Conservation (phyloP, 1,140 invertebrate species). For the Zaprionus davidi region DNA sequence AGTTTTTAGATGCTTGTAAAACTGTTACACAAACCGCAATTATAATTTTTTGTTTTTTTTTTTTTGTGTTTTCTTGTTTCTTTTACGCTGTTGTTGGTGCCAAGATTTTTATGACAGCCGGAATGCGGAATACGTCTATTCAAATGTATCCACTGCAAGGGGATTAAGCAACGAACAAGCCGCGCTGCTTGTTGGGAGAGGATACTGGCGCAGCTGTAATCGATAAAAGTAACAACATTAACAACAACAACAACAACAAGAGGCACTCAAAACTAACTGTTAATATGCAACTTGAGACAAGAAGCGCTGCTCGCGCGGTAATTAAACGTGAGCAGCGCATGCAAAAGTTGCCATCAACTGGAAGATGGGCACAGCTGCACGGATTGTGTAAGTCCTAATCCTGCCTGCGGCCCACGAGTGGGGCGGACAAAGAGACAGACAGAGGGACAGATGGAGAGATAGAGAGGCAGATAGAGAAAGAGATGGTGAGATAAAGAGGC, state of each 20-base stretch:
- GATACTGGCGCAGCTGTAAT: constrained; percentile 10
- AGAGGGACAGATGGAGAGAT: constrained; percentile 31
- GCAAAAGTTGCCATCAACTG: constrained; percentile 18
- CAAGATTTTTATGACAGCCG: constrained; percentile 11
- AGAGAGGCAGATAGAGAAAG: constrained; percentile 9
- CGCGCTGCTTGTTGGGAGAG: constrained; percentile 5
- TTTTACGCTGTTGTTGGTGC: not conserved
- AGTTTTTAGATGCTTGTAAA: constrained; percentile 12
- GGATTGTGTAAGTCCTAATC: constrained; percentile 66
- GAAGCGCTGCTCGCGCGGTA: constrained; percentile 8
- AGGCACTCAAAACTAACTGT: constrained; percentile 4
- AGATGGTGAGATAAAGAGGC: not conserved
- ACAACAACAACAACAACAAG: not conserved
- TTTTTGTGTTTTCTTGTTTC: not conserved
- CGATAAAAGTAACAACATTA: constrained; percentile 7
- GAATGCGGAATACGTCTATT: constrained; percentile 32
- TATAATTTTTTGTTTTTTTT: not conserved
- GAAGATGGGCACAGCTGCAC: constrained; percentile 37
- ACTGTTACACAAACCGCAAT: not conserved
- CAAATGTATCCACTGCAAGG: constrained; percentile 5
- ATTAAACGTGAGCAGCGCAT: constrained; percentile 16
- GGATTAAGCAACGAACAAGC: constrained; percentile 11
- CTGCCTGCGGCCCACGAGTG: constrained; percentile 51
- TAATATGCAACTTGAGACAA: constrained; percentile 18
- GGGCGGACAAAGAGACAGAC: constrained; percentile 37